Base-by-base conservation (phyloP, 2,113 vertebrate genomes). In the Clarias batrachus region DNA sequence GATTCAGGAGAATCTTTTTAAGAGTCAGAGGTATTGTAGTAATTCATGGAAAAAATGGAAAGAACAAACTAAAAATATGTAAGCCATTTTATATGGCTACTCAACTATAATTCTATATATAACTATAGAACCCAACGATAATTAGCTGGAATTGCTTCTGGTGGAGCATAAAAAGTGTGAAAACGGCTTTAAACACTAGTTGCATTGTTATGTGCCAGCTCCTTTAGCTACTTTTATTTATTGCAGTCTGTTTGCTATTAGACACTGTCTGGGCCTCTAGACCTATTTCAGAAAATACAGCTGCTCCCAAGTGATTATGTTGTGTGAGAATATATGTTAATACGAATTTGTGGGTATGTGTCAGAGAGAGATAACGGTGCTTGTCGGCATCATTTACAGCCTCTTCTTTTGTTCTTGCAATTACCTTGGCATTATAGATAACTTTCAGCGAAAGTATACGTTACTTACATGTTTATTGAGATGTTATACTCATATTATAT, bases 261-360 rank as follows among this genome's bases (percentile, higher is more conserved):
- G 92, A 91, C 90, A 25, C 59, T 81, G 88, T 83, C 86, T 90
- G 83, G 85, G 80, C 37, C 33, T 74, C 77, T 90, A 84, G 84
- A 70, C 41, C 30, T 83, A 73, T 73, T 91, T 86, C 80, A 89
- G 81, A 19, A 17, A 12, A 57, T 88, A 87, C 91, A 93, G 91
- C 91, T 94, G 92, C 89, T 93, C 90, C 88, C 87, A 23, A 68
- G 82, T 91, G 90, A 92, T 92, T 91, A 90, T 86, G 23, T 16
- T 82, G 60, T 83, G 79, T 80, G 16, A 59, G 66, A 33, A 65
- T 57, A 52, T 41, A 80, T 59, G 19, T 59, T 80, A 6, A 6
- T 86, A 27, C 60, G 54, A 76, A 27, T 70, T 52, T 70, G 66
- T 88, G 30, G 62, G 33, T 68, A n/a, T 48, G 30, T 77, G 57